Base-by-base conservation (phyloP, 2,113 vertebrate species). In the Nothocercus julius region DNA sequence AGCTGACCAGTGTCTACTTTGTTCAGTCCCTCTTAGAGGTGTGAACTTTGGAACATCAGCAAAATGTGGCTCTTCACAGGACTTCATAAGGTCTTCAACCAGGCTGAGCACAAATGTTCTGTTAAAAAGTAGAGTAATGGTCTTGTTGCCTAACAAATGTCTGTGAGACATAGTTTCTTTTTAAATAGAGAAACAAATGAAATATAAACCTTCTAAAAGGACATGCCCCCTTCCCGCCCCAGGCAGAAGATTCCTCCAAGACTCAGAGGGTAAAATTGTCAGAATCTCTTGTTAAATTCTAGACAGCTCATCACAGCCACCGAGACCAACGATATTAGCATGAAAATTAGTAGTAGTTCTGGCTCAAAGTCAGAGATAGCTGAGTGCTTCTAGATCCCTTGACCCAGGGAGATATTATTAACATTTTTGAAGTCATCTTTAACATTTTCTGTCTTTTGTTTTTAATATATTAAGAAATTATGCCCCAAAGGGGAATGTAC, bases 181-280 rank as follows among this genome's bases (percentile, higher is more conserved):
- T 94, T 91, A 95, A 96, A 87, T 45, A 91, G 90, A 80, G 89
- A 95, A 97, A 75, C 82, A 96, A 96, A 96, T 93, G 85, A 91
- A 94, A 62, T 81, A 72, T 47, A 96, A 95, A 90, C 56, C 22
- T 59, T 82, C 90, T 86, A 66, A 85, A 79, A 94, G 82, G 56
- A 69, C 87, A 62, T 1, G 5, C 15, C 88, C 92, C 82, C 77
- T 0, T 0, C 49, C 47, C 47, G 42, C 42, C 51, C 51, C 30
- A 73, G 93, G 88, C 82, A 93, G 61, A 5, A 38, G 82, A 79
- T 38, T 89, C 76, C 70, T 89, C 47, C 77, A 89, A 92, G 82
- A 54, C 63, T 87, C 84, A 54, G 63, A 95, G 91, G 89, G 75
- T 87, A 92, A 82, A 85, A 82, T 3, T 80, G 63, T 68, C 92